Conservation (phyloP, 2,797 vertebrate genomes). For the Hyperoplus lanceolatus region DNA sequence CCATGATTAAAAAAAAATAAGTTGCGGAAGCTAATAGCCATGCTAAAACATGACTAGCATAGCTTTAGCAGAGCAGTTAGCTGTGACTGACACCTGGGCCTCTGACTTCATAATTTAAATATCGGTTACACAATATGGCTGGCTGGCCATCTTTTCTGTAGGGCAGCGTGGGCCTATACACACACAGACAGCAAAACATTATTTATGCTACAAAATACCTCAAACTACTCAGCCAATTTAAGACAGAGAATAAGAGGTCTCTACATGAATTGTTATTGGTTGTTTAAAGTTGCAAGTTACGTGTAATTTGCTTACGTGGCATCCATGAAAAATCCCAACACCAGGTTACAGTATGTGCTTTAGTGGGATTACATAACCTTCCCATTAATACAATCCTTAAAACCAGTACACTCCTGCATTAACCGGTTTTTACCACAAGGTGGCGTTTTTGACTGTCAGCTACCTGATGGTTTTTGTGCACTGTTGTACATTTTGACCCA, state of each 20-base stretch:
- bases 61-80: not conserved
- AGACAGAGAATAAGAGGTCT: not conserved
- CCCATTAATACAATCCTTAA: not conserved
- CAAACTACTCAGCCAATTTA: not conserved
- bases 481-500: constrained; percentile 29
- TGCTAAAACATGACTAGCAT: not conserved
- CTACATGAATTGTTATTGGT: not conserved
- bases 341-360: not conserved
- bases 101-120: not conserved
- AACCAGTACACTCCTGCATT: constrained; percentile 12
- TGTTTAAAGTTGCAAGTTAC: not conserved
- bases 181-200: not conserved
- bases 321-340: constrained; percentile 14
- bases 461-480: not conserved
- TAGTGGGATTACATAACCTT: constrained; percentile 56
- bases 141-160: not conserved
- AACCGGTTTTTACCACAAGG: constrained; percentile 22
- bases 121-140: not conserved
- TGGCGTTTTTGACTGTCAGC: constrained; percentile 29
- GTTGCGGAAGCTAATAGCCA: too few relatives aligned
- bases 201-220: not conserved
- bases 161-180: not conserved
- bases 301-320: constrained; percentile 2
- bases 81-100: not conserved
- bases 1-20: too few relatives aligned